These are phyloP conservation scores for Etheostoma spectabile DNA, from an alignment of 2,113 vertebrate genomes.

Conservation along the genomic window DNA sequence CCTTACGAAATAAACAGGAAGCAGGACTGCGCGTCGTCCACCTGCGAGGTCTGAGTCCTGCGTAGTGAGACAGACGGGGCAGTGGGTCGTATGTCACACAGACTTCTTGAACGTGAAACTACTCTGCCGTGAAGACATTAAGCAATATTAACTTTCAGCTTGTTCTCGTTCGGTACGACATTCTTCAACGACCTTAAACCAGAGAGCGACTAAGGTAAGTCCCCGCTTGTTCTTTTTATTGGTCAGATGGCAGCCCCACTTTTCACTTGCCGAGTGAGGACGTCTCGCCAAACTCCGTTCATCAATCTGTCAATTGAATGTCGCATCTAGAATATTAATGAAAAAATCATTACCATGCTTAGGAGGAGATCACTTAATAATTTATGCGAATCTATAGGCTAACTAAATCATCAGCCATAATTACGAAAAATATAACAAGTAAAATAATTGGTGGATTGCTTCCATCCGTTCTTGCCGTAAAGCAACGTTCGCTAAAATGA, in stretches of 20 bases:
- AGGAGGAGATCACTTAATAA: not conserved
- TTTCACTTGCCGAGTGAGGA: not conserved
- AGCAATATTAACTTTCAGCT: conserved; percentile 17
- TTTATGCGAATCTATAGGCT: not conserved
- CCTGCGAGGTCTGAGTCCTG: conserved; percentile 33
- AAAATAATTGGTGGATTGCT: not conserved
- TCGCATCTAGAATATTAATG: not conserved
- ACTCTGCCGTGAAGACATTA: not conserved
- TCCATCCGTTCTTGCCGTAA: not conserved
- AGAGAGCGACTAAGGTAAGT: conserved; percentile 57
- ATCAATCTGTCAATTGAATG: not conserved
- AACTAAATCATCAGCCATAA: not conserved
- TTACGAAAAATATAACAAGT: not conserved
- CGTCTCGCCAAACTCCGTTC: conserved; percentile 18
- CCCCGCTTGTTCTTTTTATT: not conserved
- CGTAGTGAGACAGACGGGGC: not conserved
- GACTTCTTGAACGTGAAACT: not conserved
- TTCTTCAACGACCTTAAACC: conserved; percentile 2
- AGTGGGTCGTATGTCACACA: not conserved
- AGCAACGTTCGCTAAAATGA: not conserved
- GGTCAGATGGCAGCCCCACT: not conserved
- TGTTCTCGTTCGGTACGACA: not conserved
- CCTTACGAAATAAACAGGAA: conserved; percentile 79
- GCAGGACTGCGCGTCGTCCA: conserved; percentile 31
- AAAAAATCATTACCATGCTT: too few species aligned